phyloP scores from a whole-genome alignment of 2,113 vertebrate species.

The Azemiops feae region DNA sequence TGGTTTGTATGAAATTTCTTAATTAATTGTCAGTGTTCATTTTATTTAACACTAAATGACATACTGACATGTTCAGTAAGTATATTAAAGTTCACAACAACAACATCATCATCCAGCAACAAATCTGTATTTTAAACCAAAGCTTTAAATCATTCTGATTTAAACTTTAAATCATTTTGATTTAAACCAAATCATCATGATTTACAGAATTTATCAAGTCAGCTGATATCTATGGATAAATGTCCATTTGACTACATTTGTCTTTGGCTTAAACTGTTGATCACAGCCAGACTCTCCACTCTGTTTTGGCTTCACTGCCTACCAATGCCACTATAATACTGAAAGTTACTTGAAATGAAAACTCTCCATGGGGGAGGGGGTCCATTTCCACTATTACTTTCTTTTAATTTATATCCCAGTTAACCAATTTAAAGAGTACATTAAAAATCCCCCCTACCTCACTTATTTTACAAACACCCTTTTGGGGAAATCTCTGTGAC shows the following conservation, averaged over 20 bases:
- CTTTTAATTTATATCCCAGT: constrained; percentile 54
- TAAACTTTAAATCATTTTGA: not conserved
- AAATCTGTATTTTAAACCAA: not conserved
- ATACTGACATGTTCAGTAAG: not conserved
- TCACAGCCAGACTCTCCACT: not conserved
- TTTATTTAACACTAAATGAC: not conserved
- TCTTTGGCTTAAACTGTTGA: not conserved
- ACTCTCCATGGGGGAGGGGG: constrained; percentile 25
- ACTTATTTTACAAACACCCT: not conserved
- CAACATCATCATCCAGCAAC: not conserved
- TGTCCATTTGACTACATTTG: not conserved
- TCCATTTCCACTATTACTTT: constrained; percentile 41
- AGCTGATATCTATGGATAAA: not conserved
- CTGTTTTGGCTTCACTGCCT: constrained; percentile 17
- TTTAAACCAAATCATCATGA: not conserved
- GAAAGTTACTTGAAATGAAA: constrained; percentile 40
- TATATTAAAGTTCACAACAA: not conserved
- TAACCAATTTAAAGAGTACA: constrained; percentile 55
- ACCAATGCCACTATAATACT: constrained; percentile 36
- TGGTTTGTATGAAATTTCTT: not conserved
- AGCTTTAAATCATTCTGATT: not conserved
- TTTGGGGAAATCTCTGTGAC: not conserved
- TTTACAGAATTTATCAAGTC: not conserved
- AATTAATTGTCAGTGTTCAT: not conserved
- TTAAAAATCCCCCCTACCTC: constrained; percentile 33